Evolutionary conservation across 1,140 invertebrate genomes (phyloP).

Genomic region (Arctopsyche grandis): DNA sequence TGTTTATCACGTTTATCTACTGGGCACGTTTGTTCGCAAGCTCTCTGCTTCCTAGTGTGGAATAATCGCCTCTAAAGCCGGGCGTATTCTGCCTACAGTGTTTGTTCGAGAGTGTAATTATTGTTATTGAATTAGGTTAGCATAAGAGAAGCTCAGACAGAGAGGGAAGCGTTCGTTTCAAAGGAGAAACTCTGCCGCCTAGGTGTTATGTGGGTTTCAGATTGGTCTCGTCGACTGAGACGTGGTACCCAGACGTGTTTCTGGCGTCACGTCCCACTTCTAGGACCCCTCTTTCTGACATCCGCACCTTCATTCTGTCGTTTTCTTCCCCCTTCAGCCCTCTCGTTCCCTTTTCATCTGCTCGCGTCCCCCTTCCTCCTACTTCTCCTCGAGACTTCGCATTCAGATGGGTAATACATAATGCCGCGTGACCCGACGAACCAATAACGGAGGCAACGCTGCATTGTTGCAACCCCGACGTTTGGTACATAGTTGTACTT

Average conservation of each 20-base stretch:
- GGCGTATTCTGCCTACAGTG: not conserved
- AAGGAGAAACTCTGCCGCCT: not conserved
- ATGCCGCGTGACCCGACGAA: slow-evolving; percentile 22
- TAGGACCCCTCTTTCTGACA: slow-evolving; percentile 8
- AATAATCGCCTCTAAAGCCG: not conserved
- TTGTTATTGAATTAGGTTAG: not conserved
- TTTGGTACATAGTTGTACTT: not conserved
- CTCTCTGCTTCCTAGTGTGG: not conserved
- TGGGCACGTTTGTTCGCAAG: not conserved
- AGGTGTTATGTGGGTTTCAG: not conserved
- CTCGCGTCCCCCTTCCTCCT: not conserved
- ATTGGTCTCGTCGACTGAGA: slow-evolving; percentile 1
- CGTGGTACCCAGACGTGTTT: not conserved
- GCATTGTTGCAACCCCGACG: not conserved
- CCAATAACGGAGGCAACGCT: slow-evolving; percentile 12
- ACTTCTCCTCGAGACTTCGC: not conserved
- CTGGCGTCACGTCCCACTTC: slow-evolving; percentile 28
- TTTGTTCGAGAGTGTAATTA: slow-evolving; percentile 9
- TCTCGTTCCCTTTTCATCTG: not conserved
- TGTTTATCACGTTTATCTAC: too few species aligned
- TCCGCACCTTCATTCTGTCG: slow-evolving; percentile 1
- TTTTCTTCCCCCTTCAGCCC: not conserved
- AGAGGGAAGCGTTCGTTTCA: not conserved
- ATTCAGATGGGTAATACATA: slow-evolving; percentile 32
- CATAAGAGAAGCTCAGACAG: too few species aligned